Conservation (phyloP, 37 sponge, comb jelly and placozoan genomes). For the Mnemiopsis leidyi region DNA sequence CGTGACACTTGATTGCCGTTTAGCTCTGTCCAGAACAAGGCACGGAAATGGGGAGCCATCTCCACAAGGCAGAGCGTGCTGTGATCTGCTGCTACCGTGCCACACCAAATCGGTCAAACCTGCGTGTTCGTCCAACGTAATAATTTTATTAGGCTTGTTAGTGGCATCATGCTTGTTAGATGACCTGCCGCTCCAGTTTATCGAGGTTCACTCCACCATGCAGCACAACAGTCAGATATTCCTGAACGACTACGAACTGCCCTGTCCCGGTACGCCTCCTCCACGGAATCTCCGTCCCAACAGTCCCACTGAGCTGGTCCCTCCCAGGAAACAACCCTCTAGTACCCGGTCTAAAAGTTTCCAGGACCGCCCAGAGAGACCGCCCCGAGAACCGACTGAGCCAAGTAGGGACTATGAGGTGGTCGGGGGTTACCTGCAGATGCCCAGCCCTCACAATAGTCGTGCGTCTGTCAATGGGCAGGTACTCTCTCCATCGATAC, state of each 20-base stretch:
- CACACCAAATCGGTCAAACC: not conserved
- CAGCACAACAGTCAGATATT: not conserved
- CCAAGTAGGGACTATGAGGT: not conserved
- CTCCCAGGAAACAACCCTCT: not conserved
- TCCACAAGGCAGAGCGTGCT: not conserved
- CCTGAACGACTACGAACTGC: conserved; percentile 52
- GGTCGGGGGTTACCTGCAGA: not conserved
- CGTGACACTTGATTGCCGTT: conserved; percentile 64
- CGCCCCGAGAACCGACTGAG: not conserved
- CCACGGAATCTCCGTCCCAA: not conserved
- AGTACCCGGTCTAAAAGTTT: not conserved
- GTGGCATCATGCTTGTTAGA: not conserved
- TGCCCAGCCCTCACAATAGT: not conserved
- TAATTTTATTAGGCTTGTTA: not conserved
- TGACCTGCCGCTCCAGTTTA: not conserved
- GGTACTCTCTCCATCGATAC: too few relatives aligned
- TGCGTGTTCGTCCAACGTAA: not conserved
- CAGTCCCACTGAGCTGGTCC: not conserved
- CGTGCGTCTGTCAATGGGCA: not conserved
- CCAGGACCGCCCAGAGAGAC: conserved; percentile 16
- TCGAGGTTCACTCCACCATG: not conserved
- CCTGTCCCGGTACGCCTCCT: not conserved
- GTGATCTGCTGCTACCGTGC: not conserved
- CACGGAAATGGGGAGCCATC: not conserved
- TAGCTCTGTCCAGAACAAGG: conserved; percentile 36